Base-by-base conservation (phyloP, 2,797 vertebrate genomes). In the Malacoctenus gilli region DNA sequence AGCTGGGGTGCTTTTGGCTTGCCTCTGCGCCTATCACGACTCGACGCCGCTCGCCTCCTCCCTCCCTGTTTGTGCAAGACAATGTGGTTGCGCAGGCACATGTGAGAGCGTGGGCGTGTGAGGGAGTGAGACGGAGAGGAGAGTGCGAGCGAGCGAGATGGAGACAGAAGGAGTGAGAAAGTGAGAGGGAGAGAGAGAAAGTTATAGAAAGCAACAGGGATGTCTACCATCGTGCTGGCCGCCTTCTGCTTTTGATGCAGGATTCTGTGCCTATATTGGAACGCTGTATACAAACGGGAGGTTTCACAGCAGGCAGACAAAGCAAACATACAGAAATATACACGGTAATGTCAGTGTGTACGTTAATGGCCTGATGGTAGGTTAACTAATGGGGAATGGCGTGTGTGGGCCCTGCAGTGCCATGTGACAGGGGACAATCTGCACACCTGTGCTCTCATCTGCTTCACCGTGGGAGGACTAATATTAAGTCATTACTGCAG, bases 391-490 rank as follows among this genome's bases (percentile, higher is more conserved):
- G 36, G 51, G 70, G 74, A 74, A 63, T 71, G 66, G 65, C 55
- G 36, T 69, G 72, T 75, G 59, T 69, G 63, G 66, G 72, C 70
- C 81, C 70, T 46, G 52, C 64, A 59, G 78, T 75, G 72, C 73
- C 64, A 58, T 71, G 75, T 80, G 82, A 82, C 69, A 64, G 47
- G 78, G 75, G 74, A 77, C 81, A 75, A 68, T 78, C 72, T 74
- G 69, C 63, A 84, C 86, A 90, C 88, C 86, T 87, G 86, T 69
- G 84, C 83, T 80, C 79, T 89, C 87, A 88, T 87, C 79, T 85
- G 83, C 72, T 78, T 59, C 28, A 18, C 81, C 36, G 59, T 84
- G 72, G 78, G 84, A 86, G 72, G 73, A 75, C 69, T 76, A 65
- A 87, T 88, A 87, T 89, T 78, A 85, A 87, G 81, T 88, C 84